Conservation (phyloP, 2,888 invertebrate genomes). For the Laspeyria flexula region DNA sequence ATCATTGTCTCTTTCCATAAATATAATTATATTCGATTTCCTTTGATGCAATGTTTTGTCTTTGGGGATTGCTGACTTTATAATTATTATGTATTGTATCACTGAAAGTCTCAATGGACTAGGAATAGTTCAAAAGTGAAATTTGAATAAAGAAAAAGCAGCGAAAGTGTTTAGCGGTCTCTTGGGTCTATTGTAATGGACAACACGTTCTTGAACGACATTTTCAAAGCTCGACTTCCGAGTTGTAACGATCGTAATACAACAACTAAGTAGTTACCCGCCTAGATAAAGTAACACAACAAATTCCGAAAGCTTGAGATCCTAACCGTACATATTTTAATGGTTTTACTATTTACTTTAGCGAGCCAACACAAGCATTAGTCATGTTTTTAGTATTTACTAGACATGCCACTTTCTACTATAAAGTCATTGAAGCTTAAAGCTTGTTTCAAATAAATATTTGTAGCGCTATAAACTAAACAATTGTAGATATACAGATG, state of each 20-base stretch:
- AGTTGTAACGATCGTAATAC: constrained; percentile 47
- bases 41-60: constrained; percentile 48
- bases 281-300: constrained; percentile 38
- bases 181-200: constrained; percentile 71
- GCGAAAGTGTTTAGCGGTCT: constrained; percentile 77
- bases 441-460: constrained; percentile 9
- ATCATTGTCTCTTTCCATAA: constrained; percentile 7
- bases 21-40: constrained; percentile 14
- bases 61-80: constrained; percentile 50
- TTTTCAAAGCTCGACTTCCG: constrained; percentile 62
- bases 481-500: no score
- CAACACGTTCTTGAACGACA: constrained; percentile 72
- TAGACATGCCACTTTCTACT: constrained; percentile 42
- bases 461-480: no score
- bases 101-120: constrained; percentile 51
- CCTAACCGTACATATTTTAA: constrained; percentile 18
- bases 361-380: constrained; percentile 40
- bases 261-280: constrained; percentile 19
- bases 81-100: constrained; percentile 38
- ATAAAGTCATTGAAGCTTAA: constrained; percentile 12
- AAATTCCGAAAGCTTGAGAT: constrained; percentile 48
- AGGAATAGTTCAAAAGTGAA: constrained; percentile 77
- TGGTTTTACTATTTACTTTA: constrained; percentile 39
- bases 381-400: constrained; percentile 29
- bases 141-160: constrained; percentile 75